Base-by-base conservation (phyloP, 2,113 vertebrate species). In the Cromileptes altivelis region DNA sequence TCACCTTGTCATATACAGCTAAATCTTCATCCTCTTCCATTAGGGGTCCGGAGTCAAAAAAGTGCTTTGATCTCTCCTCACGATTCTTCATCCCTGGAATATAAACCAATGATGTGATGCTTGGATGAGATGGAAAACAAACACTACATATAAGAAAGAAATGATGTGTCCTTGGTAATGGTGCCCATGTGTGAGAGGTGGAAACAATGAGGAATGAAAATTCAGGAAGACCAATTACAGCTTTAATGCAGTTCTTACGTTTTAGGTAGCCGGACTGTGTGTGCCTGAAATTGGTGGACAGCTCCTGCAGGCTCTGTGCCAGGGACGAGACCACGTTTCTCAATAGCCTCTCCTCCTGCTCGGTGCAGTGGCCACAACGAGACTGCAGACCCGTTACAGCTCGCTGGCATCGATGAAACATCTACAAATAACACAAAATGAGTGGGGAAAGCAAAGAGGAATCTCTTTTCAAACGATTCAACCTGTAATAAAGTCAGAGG, bases 351-450 rank as follows among this genome's bases (percentile, higher is more conserved):
- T 96, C 97, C 89, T 99, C 98, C 94, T 99, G 98, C 76, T 97
- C 95, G 60, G 97, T 97, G 86, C 96, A 97, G 84, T 96, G 95
- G 7, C 96, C 96, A 23, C 96, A 97, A 50, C 95, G 96, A 90
- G 96, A 91, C 88, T 98, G 97, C 91, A 99, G 80, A 5, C 96
- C 94, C 30, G 96, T 97, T 53, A 99, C 97, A 0, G 97, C 96
- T 10, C 98, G 96, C 95, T 99, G 98, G 84, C 98, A 99, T 23
- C 98, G 96, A 93, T 99, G 98, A 89, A 99, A 99, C 92, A 99
- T 97, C 98, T 99, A 92, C 69, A 70, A 53, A 6, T 14, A 60
- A 71, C 6, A 78, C 3, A 61, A 37, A 40, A 53, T 13, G 0
- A 30, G 27, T 17, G 19, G 52, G 8, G 9, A 37, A 53, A 53